These are phyloP conservation scores for Bombus superbus DNA, from an alignment of 1,140 invertebrate genomes.

Conservation along the genomic window DNA sequence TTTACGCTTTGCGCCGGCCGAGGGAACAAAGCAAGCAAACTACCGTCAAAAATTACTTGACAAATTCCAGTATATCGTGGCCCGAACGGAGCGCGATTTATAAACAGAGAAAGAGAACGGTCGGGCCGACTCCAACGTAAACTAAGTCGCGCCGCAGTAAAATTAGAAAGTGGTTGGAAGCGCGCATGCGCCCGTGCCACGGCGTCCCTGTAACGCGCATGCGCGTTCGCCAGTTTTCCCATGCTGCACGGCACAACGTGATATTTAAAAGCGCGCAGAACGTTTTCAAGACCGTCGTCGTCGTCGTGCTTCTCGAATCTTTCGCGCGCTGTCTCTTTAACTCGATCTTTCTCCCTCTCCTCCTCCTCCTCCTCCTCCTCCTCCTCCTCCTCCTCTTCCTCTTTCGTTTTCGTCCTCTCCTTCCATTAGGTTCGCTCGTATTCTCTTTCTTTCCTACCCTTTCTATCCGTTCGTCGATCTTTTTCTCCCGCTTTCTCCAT, in stretches of 20 bases:
- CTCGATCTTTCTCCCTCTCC: conserved; percentile 59
- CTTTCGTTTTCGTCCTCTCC: neutral
- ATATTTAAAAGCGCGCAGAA: conserved; percentile 61
- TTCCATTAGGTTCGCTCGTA: neutral
- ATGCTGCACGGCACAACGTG: conserved; percentile 1
- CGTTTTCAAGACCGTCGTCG: conserved; percentile 39
- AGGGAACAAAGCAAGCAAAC: neutral
- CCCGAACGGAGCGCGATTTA: conserved; percentile 25
- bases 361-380: neutral
- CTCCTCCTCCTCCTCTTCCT: neutral
- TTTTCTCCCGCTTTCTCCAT: conserved; percentile 7
- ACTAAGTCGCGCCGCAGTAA: conserved; percentile 51
- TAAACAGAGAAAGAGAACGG: conserved; percentile 49
- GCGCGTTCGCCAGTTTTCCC: conserved; percentile 21
- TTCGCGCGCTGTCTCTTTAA: conserved; percentile 65
- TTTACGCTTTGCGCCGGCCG: neutral
- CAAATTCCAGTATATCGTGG: conserved; percentile 40
- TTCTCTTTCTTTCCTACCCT: neutral
- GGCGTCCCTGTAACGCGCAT: conserved; percentile 2
- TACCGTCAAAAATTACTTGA: conserved; percentile 1
- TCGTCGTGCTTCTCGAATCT: conserved; percentile 48
- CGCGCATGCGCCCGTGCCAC: conserved; percentile 42
- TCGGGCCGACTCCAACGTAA: conserved; percentile 34
- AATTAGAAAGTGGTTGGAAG: conserved; percentile 60
- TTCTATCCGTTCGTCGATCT: conserved; percentile 41